These are phyloP conservation scores for Panthera tigris DNA, from an alignment of 2,113 vertebrate species.

Conservation along the genomic window DNA sequence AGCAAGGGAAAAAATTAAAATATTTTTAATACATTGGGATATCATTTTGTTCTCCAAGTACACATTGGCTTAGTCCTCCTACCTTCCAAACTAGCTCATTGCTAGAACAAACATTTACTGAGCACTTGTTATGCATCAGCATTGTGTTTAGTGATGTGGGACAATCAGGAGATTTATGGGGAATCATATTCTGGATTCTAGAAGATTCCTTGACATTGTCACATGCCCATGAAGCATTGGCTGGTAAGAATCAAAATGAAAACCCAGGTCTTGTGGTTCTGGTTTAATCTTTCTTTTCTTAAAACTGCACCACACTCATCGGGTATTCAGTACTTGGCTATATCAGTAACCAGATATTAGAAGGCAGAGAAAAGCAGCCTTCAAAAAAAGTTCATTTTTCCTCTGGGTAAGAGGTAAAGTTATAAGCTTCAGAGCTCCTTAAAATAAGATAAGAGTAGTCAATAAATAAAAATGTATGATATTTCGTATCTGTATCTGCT, in stretches of 20 bases:
- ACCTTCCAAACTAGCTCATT: not conserved
- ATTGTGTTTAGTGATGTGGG: not conserved
- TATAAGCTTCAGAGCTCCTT: not conserved
- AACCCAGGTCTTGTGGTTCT: not conserved
- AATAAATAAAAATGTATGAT: not conserved
- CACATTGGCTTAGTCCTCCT: not conserved
- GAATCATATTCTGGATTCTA: not conserved
- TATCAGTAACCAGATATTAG: not conserved
- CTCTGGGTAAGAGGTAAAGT: not conserved
- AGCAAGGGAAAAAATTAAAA: constrained; percentile 19
- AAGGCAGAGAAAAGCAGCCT: not conserved
- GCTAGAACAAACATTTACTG: not conserved
- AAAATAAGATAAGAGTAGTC: not conserved
- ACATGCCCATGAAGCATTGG: not conserved
- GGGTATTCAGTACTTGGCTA: not conserved
- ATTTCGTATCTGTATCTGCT: not conserved
- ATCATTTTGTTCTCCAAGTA: constrained; percentile 32
- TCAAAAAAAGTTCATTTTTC: not conserved
- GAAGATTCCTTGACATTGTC: not conserved
- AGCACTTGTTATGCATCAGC: not conserved
- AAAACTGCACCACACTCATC: not conserved
- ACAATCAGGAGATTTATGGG: not conserved
- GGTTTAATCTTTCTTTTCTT: not conserved
- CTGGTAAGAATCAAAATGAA: constrained; percentile 3
- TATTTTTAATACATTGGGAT: constrained; percentile 36